These are phyloP conservation scores for Colostygia pectinataria DNA, from an alignment of 2,888 invertebrate genomes.

Conservation along the genomic window DNA sequence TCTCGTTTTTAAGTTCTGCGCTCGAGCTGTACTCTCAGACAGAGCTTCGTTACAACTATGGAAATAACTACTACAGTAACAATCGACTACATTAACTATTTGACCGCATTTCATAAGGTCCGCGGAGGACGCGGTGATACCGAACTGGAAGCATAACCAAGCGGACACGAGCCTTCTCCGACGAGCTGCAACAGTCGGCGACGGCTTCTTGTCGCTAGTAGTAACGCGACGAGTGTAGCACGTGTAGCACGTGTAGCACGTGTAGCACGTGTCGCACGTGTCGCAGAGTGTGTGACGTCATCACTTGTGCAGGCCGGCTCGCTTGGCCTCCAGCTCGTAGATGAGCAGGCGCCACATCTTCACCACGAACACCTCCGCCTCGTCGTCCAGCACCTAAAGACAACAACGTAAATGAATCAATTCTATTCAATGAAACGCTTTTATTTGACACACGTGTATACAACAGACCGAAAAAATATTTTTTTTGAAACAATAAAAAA, in stretches of 20 bases:
- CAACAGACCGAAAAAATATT: too few species aligned
- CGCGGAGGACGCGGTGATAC: background rate
- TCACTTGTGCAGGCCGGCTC: constrained; percentile 88
- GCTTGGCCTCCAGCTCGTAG: constrained; percentile 99
- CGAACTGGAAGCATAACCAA: background rate
- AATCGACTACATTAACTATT: background rate
- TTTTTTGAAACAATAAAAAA: too few species aligned
- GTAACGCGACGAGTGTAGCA: too few species aligned
- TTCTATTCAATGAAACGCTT: too few species aligned
- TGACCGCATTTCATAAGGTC: background rate
- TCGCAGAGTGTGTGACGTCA: too few species aligned
- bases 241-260: too few species aligned
- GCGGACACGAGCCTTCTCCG: background rate
- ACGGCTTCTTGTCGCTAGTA: too few species aligned
- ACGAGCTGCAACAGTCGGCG: background rate
- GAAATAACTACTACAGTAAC: background rate
- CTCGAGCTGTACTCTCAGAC: too few species aligned
- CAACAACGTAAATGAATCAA: too few species aligned
- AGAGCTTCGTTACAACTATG: background rate
- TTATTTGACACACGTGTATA: too few species aligned
- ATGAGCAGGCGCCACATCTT: constrained; percentile 99
- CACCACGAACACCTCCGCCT: constrained; percentile 99
- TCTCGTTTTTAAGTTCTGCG: too few species aligned
- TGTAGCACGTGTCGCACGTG: too few species aligned
- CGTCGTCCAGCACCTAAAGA: constrained; percentile 97